Evolutionary conservation across 2,888 invertebrate species (phyloP).

Genomic region (Apantesis nais): DNA sequence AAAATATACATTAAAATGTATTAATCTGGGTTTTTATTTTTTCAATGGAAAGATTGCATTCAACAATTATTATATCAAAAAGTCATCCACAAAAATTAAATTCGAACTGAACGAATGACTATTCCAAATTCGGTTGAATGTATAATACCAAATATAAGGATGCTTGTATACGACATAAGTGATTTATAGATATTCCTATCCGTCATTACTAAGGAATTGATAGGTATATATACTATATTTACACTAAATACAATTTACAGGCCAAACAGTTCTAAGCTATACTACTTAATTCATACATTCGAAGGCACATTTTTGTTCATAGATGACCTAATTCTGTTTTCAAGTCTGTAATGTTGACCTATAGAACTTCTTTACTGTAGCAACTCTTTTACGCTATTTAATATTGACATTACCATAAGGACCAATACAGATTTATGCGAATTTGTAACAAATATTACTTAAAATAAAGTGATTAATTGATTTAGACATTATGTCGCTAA

Average conservation of each 20-base stretch:
- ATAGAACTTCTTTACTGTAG: constrained; percentile 41
- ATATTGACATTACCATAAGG: background rate
- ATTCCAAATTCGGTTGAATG: background rate
- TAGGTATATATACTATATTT: constrained; percentile 49
- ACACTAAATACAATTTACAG: constrained; percentile 66
- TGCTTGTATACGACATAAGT: constrained; percentile 2
- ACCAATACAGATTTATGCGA: background rate
- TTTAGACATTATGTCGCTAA: background rate
- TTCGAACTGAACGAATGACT: too few relatives aligned
- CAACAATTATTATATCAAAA: background rate
- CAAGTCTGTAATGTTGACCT: constrained; percentile 38
- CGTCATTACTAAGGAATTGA: constrained; percentile 41
- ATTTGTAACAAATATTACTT: background rate
- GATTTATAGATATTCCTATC: background rate
- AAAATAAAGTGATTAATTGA: background rate
- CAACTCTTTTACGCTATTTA: constrained; percentile 33
- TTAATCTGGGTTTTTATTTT: background rate
- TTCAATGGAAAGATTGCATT: background rate
- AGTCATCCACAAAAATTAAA: background rate
- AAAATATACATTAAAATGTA: constrained; percentile 11
- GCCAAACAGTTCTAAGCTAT: constrained; percentile 70
- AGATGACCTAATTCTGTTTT: constrained; percentile 67
- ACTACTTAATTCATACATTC: constrained; percentile 74
- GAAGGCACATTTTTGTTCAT: constrained; percentile 82
- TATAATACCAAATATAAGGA: background rate